phyloP scores from a whole-genome alignment of 2,113 vertebrate genomes.

The Xyrauchen texanus region DNA sequence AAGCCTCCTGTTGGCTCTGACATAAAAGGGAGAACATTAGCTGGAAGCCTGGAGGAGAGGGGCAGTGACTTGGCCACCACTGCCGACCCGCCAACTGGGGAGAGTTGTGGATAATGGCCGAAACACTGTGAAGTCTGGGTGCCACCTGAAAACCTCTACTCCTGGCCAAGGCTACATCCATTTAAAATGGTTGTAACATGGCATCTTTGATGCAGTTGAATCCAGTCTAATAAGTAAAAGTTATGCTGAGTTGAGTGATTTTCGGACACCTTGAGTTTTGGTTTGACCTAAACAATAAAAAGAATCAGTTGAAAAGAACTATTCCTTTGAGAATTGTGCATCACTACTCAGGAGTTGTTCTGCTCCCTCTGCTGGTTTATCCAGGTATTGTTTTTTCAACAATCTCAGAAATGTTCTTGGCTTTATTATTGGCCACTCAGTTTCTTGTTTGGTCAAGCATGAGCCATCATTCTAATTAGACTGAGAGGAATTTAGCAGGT shows the following conservation, averaged over 20 bases:
- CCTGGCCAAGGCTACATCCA: too few species aligned
- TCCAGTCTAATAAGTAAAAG: too few species aligned
- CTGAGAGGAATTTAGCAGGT: conserved; percentile 36
- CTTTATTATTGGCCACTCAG: conserved; percentile 37
- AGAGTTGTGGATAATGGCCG: too few species aligned
- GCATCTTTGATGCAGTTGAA: too few species aligned
- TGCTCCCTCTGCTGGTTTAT: too few species aligned
- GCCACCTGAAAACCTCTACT: neutral
- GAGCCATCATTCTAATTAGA: conserved; percentile 24
- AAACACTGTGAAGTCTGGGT: neutral
- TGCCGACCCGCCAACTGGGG: neutral
- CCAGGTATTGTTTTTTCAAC: too few species aligned
- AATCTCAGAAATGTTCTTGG: neutral
- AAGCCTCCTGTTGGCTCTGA: neutral
- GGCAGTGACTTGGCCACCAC: neutral
- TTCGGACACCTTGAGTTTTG: too few species aligned
- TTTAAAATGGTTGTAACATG: neutral
- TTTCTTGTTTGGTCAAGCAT: conserved; percentile 45
- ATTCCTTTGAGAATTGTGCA: too few species aligned
- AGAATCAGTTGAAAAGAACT: too few species aligned
- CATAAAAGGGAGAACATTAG: neutral
- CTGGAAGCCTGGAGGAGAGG: neutral
- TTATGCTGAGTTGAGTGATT: too few species aligned
- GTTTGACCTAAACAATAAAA: too few species aligned
- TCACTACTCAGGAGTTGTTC: too few species aligned